Base-by-base conservation (phyloP, 2,888 invertebrate species). In the Mesorhabditis sp. region DNA sequence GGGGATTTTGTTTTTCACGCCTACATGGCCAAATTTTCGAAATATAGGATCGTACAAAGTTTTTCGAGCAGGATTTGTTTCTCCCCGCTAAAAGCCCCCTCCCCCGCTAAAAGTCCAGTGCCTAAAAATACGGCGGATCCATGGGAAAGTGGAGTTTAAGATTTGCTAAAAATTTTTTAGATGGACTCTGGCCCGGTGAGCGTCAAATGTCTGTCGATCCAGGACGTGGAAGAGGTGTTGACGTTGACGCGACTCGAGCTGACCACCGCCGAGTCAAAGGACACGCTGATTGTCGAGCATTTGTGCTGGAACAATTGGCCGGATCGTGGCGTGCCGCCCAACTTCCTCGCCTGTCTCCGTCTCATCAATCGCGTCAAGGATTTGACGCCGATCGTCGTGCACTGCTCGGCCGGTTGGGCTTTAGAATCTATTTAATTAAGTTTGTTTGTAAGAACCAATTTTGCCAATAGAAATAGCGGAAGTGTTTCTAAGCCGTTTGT, bases 281-380 rank as follows among this genome's bases (percentile, higher is more conserved):
- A 75, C 0, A 45, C 70, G 4, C 78, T 77, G 44, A 68, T 66
- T 6, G 72, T 81, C n/a, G 79, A 79, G 41, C 77, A 79, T 69
- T 75, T 78, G 66, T 77, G 76, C 45, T 82, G 82, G 81, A 76
- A 73, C 50, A 79, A 77, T 42, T 82, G 82, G 81, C 80, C 80
- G 7, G 82, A 80, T 72, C 75, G 80, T 42, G 78, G 80, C 42
- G 81, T 82, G 41, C 82, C 82, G 4, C 70, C 75, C 43, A 70
- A 72, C 10, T 71, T 76, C 2, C 71, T 75, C 68, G 78, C 79
- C 4, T 74, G 75, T 6, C 73, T 80, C 62, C 69, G 77, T 43
- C 68, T 79, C 45, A 69, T 80, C 2, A 67, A 67, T n/a, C 65
- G 70, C 50, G 69, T 75, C 7, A 64, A 72, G 42, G 71, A 69